Percentiles rank a stretch among this genome's conserved stretches.
Conservation (phyloP, 2,797 vertebrate species). For the Pangasius djambal region DNA sequence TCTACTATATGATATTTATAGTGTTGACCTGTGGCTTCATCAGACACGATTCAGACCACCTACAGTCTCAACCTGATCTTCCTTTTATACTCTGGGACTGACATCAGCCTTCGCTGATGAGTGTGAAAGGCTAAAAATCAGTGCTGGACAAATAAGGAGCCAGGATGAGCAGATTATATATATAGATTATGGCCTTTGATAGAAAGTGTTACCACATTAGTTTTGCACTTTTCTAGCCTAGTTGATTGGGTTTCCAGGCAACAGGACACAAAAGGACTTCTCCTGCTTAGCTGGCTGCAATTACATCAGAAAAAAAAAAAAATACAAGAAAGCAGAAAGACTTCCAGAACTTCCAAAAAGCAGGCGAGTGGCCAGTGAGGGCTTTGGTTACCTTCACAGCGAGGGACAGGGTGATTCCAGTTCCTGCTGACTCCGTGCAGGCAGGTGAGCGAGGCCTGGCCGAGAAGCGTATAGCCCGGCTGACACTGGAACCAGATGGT, state of each 20-base stretch:
- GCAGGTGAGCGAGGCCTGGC: slow-evolving; percentile 92
- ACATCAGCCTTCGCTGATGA: slow-evolving; percentile 1
- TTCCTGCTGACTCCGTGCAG: slow-evolving; percentile 95
- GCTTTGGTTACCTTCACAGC: slow-evolving; percentile 87
- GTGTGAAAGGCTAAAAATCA: not conserved
- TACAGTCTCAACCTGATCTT: not conserved
- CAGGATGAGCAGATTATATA: not conserved
- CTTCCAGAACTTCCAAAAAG: not conserved
- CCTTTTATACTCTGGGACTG: not conserved
- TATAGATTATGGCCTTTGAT: not conserved
- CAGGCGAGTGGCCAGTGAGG: not conserved
- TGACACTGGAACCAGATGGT: slow-evolving; percentile 96
- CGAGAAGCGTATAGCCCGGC: slow-evolving; percentile 89
- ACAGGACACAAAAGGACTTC: not conserved
- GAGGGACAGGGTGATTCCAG: slow-evolving; percentile 95
- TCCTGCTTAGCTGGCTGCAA: not conserved
- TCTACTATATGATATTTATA: not conserved
- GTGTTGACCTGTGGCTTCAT: not conserved
- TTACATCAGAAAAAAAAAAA: not conserved
- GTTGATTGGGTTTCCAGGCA: not conserved
- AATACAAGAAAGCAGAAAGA: not conserved
- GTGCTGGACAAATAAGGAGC: not conserved
- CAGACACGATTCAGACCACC: not conserved
- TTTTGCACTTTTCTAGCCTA: not conserved
- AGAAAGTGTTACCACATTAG: not conserved